Evolutionary conservation across 2,888 invertebrate genomes (phyloP), one percentile per base, ranked within the genome.

Genomic region (Corbicula japonica): DNA sequence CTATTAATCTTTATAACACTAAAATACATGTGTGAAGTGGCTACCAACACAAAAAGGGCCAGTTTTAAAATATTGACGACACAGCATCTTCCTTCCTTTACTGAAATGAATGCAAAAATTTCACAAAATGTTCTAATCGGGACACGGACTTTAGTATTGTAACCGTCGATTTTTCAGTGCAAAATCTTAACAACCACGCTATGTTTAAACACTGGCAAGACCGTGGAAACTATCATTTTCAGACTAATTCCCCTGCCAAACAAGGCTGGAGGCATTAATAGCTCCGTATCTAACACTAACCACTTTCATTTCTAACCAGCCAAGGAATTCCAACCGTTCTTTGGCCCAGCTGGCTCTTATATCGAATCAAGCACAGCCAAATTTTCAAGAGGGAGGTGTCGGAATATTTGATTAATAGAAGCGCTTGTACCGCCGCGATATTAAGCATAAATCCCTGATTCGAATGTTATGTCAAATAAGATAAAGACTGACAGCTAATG

Each of bases 401-500:
- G 56, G 26, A 58, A 30, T 52, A 30, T 41, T 68, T 78, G 77
- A 78, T 78, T 73, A 73, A 78, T 78, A 62, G 30, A 69, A 48
- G 44, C 73, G 69, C 61, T 62, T 73, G 60, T 54, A 54, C 41
- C 52, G 62, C 50, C 66, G 62, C 54, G 50, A 65, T 58, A 65
- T 65, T 56, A 66, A 58, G 38, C 58, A 23, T 71, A 71, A 77
- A 72, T 77, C 71, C 76, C 61, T 54, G 76, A 77, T 77, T 72
- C 52, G 76, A 66, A 44, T 72, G 76, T 77, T 72, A 77, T 71
- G 66, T 66, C 66, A 60, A 66, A 66, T 61, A 62, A 61, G 71
- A 66, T 66, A 77, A 77, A 72, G 50, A 12, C 61, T 70, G 71
- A 72, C 66, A 62, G 60, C 60, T 62, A 61, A 77, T 77, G 66